Evolutionary conservation across 2,888 invertebrate species (phyloP).

Genomic region (Lumbricus terrestris): DNA sequence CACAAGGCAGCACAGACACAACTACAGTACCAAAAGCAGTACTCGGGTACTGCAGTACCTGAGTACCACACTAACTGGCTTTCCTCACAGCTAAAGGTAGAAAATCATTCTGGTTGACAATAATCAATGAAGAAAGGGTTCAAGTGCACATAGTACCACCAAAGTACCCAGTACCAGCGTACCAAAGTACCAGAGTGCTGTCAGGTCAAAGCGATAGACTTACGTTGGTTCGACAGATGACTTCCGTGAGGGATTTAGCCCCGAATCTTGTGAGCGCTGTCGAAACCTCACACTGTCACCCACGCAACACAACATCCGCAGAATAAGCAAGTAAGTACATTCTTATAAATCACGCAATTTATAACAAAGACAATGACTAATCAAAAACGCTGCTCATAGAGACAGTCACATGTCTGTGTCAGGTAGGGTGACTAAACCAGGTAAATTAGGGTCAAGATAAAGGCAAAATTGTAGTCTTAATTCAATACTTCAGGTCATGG

Average conservation of each 20-base stretch:
- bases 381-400: not conserved
- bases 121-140: not conserved
- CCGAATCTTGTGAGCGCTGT: conserved; percentile 31
- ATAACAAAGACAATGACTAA: not conserved
- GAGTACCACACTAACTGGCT: not conserved
- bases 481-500: not conserved
- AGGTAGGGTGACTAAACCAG: not conserved
- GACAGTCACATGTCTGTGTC: not conserved
- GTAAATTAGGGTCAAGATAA: not conserved
- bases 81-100: not conserved
- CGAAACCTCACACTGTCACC: conserved; percentile 32
- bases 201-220: conserved; percentile 20
- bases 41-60: not conserved
- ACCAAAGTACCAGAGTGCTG: not conserved
- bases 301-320: not conserved
- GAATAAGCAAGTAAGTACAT: not conserved
- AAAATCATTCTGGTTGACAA: conserved; percentile 24
- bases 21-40: not conserved
- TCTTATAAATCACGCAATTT: not conserved
- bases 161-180: not conserved
- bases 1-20: not conserved
- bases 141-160: conserved; percentile 12
- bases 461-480: not conserved
- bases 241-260: conserved; percentile 28
- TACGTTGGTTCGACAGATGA: conserved; percentile 30